Percentiles rank a stretch among this genome's conserved stretches.
Evolutionary conservation across 2,888 invertebrate genomes (phyloP).

Genomic region (Eupeodes luniger): DNA sequence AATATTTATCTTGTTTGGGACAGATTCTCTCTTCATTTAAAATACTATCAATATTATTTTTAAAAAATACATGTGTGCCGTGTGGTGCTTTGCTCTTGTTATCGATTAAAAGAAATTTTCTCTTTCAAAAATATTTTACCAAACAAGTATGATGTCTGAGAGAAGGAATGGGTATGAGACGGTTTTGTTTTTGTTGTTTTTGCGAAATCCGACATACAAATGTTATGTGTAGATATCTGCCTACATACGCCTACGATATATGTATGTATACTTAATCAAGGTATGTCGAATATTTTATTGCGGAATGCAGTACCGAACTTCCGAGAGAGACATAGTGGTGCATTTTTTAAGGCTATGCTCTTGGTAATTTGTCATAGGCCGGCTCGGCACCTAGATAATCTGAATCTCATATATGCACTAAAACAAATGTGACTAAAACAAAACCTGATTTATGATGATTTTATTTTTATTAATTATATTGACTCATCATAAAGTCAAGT

Average conservation of each 20-base stretch:
- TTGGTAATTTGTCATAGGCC: not conserved
- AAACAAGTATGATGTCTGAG: not conserved
- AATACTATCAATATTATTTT: too few species aligned
- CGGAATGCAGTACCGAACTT: slow-evolving; percentile 49
- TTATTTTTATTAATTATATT: too few species aligned
- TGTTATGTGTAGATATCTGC: too few species aligned
- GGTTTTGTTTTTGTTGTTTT: not conserved
- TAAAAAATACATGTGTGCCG: too few species aligned
- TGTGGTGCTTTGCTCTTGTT: not conserved
- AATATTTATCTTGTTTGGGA: slow-evolving; percentile 61
- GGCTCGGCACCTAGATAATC: too few species aligned
- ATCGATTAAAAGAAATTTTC: not conserved
- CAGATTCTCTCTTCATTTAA: slow-evolving; percentile 25
- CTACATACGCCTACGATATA: not conserved
- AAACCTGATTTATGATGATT: too few species aligned
- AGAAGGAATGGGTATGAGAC: too few species aligned
- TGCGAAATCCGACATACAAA: slow-evolving; percentile 9
- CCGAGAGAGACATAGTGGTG: slow-evolving; percentile 12
- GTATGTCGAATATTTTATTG: not conserved
- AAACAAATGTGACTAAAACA: too few species aligned
- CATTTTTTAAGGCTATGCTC: not conserved
- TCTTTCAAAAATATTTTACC: not conserved
- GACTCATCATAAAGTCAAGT: too few species aligned
- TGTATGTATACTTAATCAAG: not conserved
- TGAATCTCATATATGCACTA: too few species aligned